Evolutionary conservation across 1,140 invertebrate species (phyloP).

Genomic region (Aphelenchoides fujianensis): DNA sequence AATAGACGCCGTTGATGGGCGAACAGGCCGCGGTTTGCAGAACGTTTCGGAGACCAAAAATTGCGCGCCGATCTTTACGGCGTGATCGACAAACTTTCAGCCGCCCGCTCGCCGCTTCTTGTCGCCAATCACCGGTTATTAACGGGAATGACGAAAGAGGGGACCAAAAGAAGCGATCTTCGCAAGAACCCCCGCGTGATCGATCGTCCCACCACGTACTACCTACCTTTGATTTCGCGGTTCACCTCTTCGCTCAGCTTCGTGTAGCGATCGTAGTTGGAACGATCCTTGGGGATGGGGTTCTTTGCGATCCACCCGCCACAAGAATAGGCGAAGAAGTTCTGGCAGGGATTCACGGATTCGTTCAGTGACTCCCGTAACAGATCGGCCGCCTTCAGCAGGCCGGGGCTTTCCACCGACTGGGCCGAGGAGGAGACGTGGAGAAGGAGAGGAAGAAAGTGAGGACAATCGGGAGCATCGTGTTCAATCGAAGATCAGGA

Average conservation of each 20-base stretch:
- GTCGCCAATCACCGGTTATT: too few relatives aligned
- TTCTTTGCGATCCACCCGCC: constrained; percentile 44
- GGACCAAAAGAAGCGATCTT: not conserved
- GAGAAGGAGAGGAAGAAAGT: not conserved
- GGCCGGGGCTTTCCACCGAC: too few relatives aligned
- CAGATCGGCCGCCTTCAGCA: constrained; percentile 8
- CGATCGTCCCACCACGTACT: not conserved
- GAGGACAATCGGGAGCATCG: not conserved
- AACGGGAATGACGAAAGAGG: not conserved
- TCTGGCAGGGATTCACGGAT: constrained; percentile 41
- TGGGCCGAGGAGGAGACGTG: too few relatives aligned
- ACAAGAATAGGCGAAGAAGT: constrained; percentile 44
- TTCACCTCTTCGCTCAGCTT: constrained; percentile 36
- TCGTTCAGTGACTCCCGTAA: constrained; percentile 11
- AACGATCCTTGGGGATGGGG: constrained; percentile 43
- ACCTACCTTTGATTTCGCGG: constrained; percentile 37
- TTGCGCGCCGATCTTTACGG: not conserved
- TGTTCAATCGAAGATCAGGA: not conserved
- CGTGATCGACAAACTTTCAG: not conserved
- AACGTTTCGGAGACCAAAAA: too few relatives aligned
- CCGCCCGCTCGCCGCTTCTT: too few relatives aligned
- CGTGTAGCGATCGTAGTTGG: constrained; percentile 34
- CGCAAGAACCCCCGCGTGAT: not conserved
- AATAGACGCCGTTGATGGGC: not conserved
- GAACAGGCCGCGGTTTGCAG: too few relatives aligned